phyloP scores from a whole-genome alignment of 2,888 invertebrate species.

The Machimus rusticus region DNA sequence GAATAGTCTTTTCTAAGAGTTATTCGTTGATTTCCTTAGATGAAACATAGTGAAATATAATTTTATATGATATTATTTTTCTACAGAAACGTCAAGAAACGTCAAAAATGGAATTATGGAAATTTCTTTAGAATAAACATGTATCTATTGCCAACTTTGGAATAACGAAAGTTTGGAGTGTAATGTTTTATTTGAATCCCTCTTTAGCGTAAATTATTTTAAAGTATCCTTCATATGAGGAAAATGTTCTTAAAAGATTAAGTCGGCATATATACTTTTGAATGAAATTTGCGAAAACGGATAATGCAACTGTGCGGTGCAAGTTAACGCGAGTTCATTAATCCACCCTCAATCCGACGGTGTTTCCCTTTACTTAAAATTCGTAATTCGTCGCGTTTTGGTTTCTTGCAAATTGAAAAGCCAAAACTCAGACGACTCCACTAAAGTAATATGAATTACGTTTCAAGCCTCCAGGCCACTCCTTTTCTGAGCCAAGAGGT shows the following conservation, averaged over 20 bases:
- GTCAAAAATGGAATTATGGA: no score
- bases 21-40: no score
- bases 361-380: not conserved
- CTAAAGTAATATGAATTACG: not conserved
- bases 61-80: no score
- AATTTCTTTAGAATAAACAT: no score
- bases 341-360: not conserved
- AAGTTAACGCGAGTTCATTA: not conserved
- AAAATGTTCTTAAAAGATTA: not conserved
- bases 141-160: no score
- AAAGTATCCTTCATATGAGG: not conserved
- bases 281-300: not conserved
- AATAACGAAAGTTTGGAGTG: no score
- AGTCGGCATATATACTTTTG: not conserved
- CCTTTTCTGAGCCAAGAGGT: not conserved
- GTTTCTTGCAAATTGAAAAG: not conserved
- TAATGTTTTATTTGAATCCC: no score
- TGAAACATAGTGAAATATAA: no score
- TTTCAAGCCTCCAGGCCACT: not conserved
- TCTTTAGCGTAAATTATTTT: not conserved
- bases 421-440: not conserved
- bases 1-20: no score
- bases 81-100: no score
- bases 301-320: not conserved
- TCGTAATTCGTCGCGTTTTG: not conserved